phyloP scores from a whole-genome alignment of 92 coral and sea anemone genomes.

The Parazoanthus atlanticus region DNA sequence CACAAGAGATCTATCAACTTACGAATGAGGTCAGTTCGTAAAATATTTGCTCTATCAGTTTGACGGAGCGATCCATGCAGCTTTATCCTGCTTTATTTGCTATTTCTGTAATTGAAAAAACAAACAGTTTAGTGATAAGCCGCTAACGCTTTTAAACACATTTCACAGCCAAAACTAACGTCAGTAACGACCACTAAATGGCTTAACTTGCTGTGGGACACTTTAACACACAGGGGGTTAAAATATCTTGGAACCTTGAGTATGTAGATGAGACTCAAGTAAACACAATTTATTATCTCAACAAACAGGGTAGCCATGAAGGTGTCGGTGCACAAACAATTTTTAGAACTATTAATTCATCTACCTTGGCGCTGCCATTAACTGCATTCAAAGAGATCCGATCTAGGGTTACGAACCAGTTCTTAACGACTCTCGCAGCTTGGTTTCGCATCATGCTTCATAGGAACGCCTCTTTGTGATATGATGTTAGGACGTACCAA shows the following conservation, averaged over 20 bases:
- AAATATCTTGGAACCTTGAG: not conserved
- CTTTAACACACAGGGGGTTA: not conserved
- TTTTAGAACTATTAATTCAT: not conserved
- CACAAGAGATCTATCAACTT: not conserved
- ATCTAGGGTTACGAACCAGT: not conserved
- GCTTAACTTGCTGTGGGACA: not conserved
- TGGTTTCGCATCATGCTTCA: not conserved
- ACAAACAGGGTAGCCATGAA: not conserved
- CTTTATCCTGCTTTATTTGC: conserved; percentile 11
- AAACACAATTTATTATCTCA: not conserved
- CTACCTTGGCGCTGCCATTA: not conserved
- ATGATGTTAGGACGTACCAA: no score
- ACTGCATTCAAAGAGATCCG: not conserved
- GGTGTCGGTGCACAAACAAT: not conserved
- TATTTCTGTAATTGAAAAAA: not conserved
- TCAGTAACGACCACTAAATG: not conserved
- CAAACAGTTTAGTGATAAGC: conserved; percentile 11
- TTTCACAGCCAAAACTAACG: not conserved
- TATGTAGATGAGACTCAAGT: not conserved
- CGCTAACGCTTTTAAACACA: not conserved
- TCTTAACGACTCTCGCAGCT: not conserved
- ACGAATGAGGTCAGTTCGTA: not conserved
- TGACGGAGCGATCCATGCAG: not conserved
- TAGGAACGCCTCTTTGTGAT: not conserved
- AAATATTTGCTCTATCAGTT: not conserved